A percentile compares a stretch with the other conserved stretches of the same genome.
Conservation (phyloP, 2,888 invertebrate genomes). For the Atrina japonica region DNA sequence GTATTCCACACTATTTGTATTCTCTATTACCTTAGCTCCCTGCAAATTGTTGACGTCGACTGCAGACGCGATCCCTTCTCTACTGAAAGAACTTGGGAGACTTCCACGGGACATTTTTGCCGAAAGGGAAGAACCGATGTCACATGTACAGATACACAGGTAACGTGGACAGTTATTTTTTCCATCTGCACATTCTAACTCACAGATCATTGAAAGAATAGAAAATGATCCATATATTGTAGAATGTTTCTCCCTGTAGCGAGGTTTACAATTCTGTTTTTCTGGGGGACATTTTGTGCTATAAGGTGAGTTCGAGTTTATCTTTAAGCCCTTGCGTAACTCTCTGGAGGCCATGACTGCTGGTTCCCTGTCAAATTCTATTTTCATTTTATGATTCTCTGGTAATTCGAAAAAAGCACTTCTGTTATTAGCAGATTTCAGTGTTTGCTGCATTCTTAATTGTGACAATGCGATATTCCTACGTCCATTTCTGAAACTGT, state of each 20-base stretch:
- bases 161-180: conserved; percentile 10
- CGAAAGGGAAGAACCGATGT: not conserved
- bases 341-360: conserved; percentile 9
- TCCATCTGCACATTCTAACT: conserved; percentile 22
- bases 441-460: no score
- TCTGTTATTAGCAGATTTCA: no score
- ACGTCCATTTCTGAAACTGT: no score
- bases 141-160: conserved; percentile 16
- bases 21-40: no score
- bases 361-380: conserved; percentile 22
- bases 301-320: not conserved
- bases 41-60: no score
- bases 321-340: not conserved
- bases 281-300: conserved; percentile 2
- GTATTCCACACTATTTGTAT: no score
- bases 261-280: conserved; percentile 14
- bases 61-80: no score
- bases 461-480: no score
- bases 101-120: no score
- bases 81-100: no score
- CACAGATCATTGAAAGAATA: conserved; percentile 26
- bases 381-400: not conserved
- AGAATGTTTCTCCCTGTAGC: conserved; percentile 5
- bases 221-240: conserved; percentile 16
- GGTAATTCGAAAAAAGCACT: conserved; percentile 4